Base-by-base conservation (phyloP, 1,140 invertebrate species). In the Sarcophaga peregrina region DNA sequence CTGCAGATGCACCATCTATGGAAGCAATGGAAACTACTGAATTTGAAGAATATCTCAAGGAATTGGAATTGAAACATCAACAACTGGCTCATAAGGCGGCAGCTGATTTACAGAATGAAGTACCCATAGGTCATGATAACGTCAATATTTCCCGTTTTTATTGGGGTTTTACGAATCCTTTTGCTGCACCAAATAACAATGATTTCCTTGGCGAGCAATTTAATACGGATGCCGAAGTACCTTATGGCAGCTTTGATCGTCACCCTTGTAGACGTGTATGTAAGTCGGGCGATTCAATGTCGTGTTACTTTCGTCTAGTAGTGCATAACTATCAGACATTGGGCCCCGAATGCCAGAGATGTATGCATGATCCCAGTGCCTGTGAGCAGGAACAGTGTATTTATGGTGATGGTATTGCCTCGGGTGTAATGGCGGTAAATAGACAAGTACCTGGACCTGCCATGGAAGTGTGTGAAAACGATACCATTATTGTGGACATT, bases 401-500 rank as follows among this genome's bases (percentile, higher is more conserved):
- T 58, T 92, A 93, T 76, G 94, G 92, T 2, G 94, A 96, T 87
- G 95, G 95, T 9, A 91, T 93, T 15, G 90, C 93, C n/a, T 91
- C 94, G 11, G 93, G 93, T 1, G 93, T 97, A 5, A 91, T 96
- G 17, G 93, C 95, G 0, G 95, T 95, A 3, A 97, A 98, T 90
- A 92, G 96, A 80, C 94, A 94, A 89, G 89, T 97, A 15, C 96
- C 96, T 5, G 96, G 96, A 0, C 96, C 97, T 0, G 89, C 93
- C 7, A 95, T 98, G 73, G 94, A 97, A 91, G 96, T 97, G 5
- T 97, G 96, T 85, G 93, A 96, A 87, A 96, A 96, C 86, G 96
- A 98, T 86, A 95, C 95, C 7, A 91, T 97, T 7, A 93, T 97
- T 0, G 94, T 97, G 0, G 95, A 97, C 90, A 94, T 97, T 1